Conservation (phyloP, 2,888 invertebrate species). For the Gnatocerus cornutus region DNA sequence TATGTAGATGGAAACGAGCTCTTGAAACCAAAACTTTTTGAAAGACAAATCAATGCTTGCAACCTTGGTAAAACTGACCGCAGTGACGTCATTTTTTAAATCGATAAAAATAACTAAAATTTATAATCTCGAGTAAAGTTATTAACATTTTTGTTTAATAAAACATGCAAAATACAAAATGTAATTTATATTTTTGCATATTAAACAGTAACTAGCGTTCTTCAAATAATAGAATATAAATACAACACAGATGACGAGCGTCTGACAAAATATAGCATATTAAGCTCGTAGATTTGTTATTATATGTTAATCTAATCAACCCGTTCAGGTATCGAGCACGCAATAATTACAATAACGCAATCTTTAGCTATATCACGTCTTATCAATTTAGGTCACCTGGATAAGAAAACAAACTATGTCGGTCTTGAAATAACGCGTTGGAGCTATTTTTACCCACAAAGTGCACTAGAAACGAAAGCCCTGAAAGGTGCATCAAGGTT, state of each 20-base stretch:
- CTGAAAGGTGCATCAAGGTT: neutral
- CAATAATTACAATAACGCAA: conserved; percentile 43
- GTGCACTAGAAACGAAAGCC: conserved; percentile 2
- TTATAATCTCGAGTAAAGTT: neutral
- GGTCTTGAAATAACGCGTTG: conserved; percentile 29
- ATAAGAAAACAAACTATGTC: conserved; percentile 44
- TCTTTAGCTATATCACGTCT: conserved; percentile 45
- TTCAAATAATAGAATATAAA: no score
- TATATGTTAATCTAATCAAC: conserved; percentile 43
- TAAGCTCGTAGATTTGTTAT: no score
- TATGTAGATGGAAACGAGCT: no score
- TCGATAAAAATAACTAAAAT: conserved; percentile 18
- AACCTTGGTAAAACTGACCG: conserved; percentile 49
- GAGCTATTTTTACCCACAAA: conserved; percentile 15
- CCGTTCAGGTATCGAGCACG: conserved; percentile 33
- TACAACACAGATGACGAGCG: no score
- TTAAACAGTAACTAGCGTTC: neutral
- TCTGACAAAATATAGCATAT: conserved; percentile 2
- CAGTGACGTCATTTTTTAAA: conserved; percentile 44
- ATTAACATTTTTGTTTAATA: conserved; percentile 1
- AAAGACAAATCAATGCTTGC: conserved; percentile 33
- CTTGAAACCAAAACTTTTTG: neutral
- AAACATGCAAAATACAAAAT: neutral
- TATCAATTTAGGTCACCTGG: conserved; percentile 53
- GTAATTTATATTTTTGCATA: neutral